Base-by-base conservation (phyloP, 2,797 vertebrate genomes). In the Poliocrania exsul region DNA sequence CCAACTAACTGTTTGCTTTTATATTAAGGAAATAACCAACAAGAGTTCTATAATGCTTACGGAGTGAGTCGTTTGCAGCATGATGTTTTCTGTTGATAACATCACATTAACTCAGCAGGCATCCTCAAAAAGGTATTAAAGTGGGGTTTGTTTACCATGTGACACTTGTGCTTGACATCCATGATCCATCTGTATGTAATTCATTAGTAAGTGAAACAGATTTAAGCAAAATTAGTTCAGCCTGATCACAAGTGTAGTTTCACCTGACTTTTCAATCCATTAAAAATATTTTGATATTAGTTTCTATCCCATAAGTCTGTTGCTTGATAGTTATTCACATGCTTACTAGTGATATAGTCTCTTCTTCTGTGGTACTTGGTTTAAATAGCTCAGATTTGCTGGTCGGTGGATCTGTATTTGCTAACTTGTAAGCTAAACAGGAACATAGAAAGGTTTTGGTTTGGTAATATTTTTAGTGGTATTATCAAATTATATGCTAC, bases 21-120 rank as follows among this genome's bases (percentile, higher is more conserved):
- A 79, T 96, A 56, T 97, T 97, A 98, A 97, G 97, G 97, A 96
- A 97, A 97, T 97, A 97, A 97, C 94, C 97, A 97, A 72, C 97
- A 97, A 96, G 97, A 97, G 82, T 97, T 97, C 95, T 98, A 95
- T 98, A 97, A 97, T 93, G 81, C 96, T 94, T 97, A 93, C 2
- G 97, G 97, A 91, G 85, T 93, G 95, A 92, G 81, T 96, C 97
- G 91, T 96, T 95, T 97, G 94, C 94, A 97, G 96, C 96, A 96
- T 96, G 96, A 96, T 96, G 95, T 96, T 97, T 97, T 97, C 93
- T 97, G 96, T 97, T 97, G 96, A 97, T 96, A 97, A 92, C 92
- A 91, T 93, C 95, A 90, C 88, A 92, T 95, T 96, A 96, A 97
- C 90, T 96, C 92, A 92, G 81, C 94, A 92, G 95, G 93, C 93